Base-by-base conservation (phyloP, 2,888 invertebrate genomes). In the Celastrina argiolus region DNA sequence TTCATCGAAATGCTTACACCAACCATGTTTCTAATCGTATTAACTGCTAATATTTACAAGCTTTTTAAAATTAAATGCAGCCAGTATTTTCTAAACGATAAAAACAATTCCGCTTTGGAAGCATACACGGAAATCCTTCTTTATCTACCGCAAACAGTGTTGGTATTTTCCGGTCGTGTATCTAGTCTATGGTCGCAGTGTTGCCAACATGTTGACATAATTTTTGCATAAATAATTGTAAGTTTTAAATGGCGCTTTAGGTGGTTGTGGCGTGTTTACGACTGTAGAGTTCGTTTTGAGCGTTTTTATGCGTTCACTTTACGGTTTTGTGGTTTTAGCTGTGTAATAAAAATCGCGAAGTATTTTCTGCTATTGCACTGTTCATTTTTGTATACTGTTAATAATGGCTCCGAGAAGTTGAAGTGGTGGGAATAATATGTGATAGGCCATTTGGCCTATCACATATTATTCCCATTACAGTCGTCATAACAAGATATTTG, bases 81-180 rank as follows among this genome's bases (percentile, higher is more conserved):
- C 14, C 22, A 22, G 22, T 36, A 18, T 34, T 34, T 31, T 59
- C 34, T 10, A 2, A 34, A 28, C 31, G 34, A 59, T 34, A 59
- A 34, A 59, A 59, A 59, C 34, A 16, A 31, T 34, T 34, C 59
- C 59, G 59, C 59, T 31, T 34, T 59, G 61, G 61, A 61, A 61
- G 36, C 36, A 36, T 36, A 39, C 34, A 39, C 61, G 61, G 39
- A 61, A 36, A 36, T 39, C 34, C 61, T 36, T 39, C 36, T 39
- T 61, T 61, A 39, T 61, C 61, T 61, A 61, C 31, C 58, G 58
- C 58, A 58, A 58, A 31, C 61, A 36, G 61, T 36, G 61, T 39
- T 36, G 61, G 36, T 61, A 39, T 61, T 61, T 61, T 61, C 61
- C 61, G 61, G 36, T 14, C 18, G 6, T 8, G 31, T 31, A n/a